Percentiles rank a stretch among this genome's conserved stretches.
Conservation (phyloP, 2,113 vertebrate genomes). For the Corvus moneduloides region DNA sequence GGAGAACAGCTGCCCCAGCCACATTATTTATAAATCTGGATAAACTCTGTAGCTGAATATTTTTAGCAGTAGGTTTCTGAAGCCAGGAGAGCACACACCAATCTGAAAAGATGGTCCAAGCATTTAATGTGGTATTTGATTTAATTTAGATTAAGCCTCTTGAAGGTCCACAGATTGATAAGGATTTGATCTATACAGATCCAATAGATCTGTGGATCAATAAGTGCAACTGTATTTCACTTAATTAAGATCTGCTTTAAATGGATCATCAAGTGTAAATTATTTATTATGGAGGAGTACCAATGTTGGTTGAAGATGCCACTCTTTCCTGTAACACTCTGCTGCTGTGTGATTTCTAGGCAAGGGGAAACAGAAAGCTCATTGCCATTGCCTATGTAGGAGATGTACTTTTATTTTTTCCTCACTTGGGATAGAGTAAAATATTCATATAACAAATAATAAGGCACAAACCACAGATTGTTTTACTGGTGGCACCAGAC, state of each 20-base stretch:
- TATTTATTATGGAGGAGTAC: not conserved
- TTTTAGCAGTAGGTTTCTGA: not conserved
- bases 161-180: not conserved
- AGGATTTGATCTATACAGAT: not conserved
- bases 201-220: not conserved
- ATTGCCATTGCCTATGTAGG: not conserved
- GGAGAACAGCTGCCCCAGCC: not conserved
- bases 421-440: not conserved
- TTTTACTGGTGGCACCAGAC: not conserved
- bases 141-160: not conserved
- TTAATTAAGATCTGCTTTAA: not conserved
- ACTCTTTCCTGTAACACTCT: not conserved
- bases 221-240: not conserved
- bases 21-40: not conserved
- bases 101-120: not conserved
- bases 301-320: not conserved
- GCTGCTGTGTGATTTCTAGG: not conserved
- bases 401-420: not conserved
- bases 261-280: not conserved
- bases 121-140: not conserved
- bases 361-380: not conserved
- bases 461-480: not conserved
- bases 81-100: not conserved
- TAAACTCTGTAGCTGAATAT: not conserved
- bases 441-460: not conserved